Evolutionary conservation across 2,113 vertebrate genomes (phyloP).

Genomic region (Symphodus melops): DNA sequence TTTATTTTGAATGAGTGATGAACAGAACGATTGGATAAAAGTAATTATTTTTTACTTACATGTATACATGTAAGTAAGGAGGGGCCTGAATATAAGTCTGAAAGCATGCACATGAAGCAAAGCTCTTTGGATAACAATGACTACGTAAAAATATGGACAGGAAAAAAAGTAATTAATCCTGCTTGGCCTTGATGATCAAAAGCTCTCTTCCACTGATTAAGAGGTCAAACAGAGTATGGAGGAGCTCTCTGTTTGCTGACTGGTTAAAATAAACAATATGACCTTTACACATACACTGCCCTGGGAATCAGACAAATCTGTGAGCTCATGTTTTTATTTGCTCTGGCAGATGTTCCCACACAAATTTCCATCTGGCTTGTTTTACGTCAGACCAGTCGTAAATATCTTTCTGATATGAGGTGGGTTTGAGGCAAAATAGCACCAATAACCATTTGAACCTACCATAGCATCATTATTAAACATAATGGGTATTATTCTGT

Average conservation of each 20-base stretch:
- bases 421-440: background rate
- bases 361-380: background rate
- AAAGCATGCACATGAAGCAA: slow-evolving; percentile 15
- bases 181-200: slow-evolving; percentile 4
- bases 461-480: background rate
- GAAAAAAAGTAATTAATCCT: slow-evolving; percentile 12
- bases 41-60: background rate
- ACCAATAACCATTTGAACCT: background rate
- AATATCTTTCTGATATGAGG: background rate
- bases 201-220: slow-evolving; percentile 20
- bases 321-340: slow-evolving; percentile 1
- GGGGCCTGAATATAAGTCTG: background rate
- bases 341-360: background rate
- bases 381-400: background rate
- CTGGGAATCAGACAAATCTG: background rate
- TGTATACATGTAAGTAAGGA: no score
- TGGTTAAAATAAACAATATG: background rate
- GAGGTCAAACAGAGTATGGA: background rate
- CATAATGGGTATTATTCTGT: background rate
- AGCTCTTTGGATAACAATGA: background rate
- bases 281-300: background rate
- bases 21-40: background rate
- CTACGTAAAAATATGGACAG: slow-evolving; percentile 21
- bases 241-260: background rate
- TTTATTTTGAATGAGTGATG: background rate